Evolutionary conservation across 2,113 vertebrate species (phyloP), one percentile per base, ranked within the genome.

Genomic region (Cervus canadensis): DNA sequence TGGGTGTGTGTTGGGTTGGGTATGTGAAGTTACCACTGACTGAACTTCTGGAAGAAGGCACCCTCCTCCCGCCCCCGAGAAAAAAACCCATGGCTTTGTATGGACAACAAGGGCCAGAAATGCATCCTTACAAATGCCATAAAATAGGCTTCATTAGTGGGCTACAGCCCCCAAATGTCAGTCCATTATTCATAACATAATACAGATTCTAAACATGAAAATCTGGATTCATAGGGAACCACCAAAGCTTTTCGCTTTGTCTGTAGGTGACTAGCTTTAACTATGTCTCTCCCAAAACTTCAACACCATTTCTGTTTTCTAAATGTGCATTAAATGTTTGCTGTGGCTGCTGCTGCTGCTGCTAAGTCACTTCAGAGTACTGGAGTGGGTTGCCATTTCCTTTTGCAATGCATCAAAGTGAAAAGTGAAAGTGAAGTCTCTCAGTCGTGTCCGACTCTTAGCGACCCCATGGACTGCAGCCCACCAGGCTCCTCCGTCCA

Each of bases 401-500:
- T 67, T 36, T 28, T 62, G 30, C 64, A 36, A 0, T 21, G n/a
- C n/a, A 5, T 36, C 17, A 21, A 67, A 36, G 62, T n/a, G 62
- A 4, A n/a, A 62, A 62, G 60, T 3, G 60, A 30, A 60, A 62
- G 30, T 33, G 62, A 64, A 64, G 7, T 64, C 3, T 1, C 62
- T 64, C 30, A 64, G 62, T 21, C 0, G 2, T 36, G 17, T 1
- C 64, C 0, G 1, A 71, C n/a, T 21, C n/a, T 10, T 21, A 0
- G 2, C 8, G 8, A 67, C 64, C 64, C 33, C 64, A 5, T 36
- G 64, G 33, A 5, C 33, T 67, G 64, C 33, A 36, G 33, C 33
- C 64, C 9, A 67, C 64, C 64, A 36, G 64, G 8, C 64, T 67
- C 17, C 17, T 67, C 64, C 4, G 8, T 36, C 64, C 16, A 4